phyloP scores from a whole-genome alignment of 2,888 invertebrate species.

The Lochmaea capreae region DNA sequence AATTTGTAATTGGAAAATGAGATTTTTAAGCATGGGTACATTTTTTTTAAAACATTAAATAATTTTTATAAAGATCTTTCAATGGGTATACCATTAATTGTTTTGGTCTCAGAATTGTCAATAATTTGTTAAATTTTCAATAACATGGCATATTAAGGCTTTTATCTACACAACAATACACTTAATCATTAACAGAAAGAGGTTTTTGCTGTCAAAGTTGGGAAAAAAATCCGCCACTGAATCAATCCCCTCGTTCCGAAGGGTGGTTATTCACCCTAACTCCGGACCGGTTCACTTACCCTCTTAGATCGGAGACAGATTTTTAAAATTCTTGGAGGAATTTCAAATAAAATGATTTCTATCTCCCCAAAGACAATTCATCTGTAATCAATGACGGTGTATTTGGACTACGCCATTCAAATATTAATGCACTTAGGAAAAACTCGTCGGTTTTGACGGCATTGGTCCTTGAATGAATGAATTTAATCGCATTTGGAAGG shows the following conservation, averaged over 20 bases:
- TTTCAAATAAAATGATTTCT: conserved; percentile 58
- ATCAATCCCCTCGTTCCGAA: conserved; percentile 28
- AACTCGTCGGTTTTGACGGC: conserved; percentile 7
- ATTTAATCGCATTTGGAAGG: conserved; percentile 39
- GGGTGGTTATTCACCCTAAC: conserved; percentile 36
- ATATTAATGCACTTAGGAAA: conserved; percentile 54
- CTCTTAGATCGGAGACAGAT: conserved; percentile 59
- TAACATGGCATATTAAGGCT: neutral
- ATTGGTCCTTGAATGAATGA: conserved; percentile 34
- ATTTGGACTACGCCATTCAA: conserved; percentile 51
- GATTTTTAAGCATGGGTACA: no score
- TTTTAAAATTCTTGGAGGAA: conserved; percentile 60
- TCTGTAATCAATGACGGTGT: conserved; percentile 56
- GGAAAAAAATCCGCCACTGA: neutral
- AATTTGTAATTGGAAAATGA: no score
- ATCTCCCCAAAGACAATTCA: conserved; percentile 55
- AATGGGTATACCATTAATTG: no score
- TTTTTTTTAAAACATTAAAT: no score
- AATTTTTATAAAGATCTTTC: no score
- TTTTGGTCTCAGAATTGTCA: no score
- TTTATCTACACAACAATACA: conserved; percentile 1
- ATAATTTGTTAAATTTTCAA: no score
- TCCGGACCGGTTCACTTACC: conserved; percentile 46
- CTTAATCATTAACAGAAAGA: conserved; percentile 18
- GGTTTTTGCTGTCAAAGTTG: conserved; percentile 14